Base-by-base conservation (phyloP, 2,113 vertebrate species). In the Turnix velox region DNA sequence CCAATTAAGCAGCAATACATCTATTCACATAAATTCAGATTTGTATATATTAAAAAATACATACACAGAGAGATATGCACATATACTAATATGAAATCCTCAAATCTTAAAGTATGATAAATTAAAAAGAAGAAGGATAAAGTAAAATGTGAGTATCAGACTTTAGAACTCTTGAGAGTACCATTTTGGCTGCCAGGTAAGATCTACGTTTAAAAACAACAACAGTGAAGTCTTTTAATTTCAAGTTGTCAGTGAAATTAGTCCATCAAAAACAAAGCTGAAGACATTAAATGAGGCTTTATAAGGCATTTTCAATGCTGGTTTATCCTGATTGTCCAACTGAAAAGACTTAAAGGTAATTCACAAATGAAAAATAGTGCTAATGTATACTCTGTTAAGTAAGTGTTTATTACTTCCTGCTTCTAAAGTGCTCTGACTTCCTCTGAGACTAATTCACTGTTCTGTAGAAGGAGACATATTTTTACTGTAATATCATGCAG, bases 31-130 rank as follows among this genome's bases (percentile, higher is more conserved):
- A 57, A 72, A 45, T 12, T n/a, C n/a, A n/a, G n/a, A 9, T 23
- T 39, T 28, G 72, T 4, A 48, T 10, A 46, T 10, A 52, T 15
- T 25, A 10, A 28, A 0, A n/a, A 1, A 19, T 2, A 75, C 3
- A 33, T 0, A 4, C 4, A 62, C 37, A 42, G 12, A 30, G 0
- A 66, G 17, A 66, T 13, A 67, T 78, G 14, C 9, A 85, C 16
- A 14, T 28, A 77, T 12, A 17, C 63, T 61, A 69, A 49, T 45
- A 80, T 30, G 35, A 12, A 84, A 58, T 24, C 69, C 20, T 14
- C 1, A 84, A 88, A 88, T 90, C 8, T 54, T 35, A 78, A 63
- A 92, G 61, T 49, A 48, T 3, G 4, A 54, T 17, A 89, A 87
- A 73, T 45, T 7, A 68, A 58, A 77, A 85, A 51, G 18, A 88